Evolutionary conservation across 2,113 vertebrate species (phyloP).

Genomic region (Tenebrosternarchus preto): DNA sequence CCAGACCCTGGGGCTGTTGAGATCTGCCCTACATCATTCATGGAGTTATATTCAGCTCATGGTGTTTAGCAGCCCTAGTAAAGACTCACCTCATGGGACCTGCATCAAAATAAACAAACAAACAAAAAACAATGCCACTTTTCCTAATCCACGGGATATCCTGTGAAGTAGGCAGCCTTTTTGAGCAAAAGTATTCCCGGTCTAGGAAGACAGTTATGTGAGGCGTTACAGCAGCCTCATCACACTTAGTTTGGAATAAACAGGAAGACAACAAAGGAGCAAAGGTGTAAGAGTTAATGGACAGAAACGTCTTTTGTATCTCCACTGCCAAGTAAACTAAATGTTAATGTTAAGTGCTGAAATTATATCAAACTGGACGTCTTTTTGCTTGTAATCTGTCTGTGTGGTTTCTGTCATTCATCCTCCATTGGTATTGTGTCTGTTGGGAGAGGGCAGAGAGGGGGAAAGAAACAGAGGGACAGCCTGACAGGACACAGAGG

Average conservation of each 20-base stretch:
- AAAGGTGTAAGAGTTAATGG: conserved; percentile 17
- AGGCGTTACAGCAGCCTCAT: not conserved
- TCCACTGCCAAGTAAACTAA: conserved; percentile 13
- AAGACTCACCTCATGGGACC: conserved; percentile 2
- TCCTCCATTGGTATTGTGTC: conserved; percentile 27
- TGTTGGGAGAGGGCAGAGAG: not conserved
- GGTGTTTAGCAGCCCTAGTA: conserved; percentile 6
- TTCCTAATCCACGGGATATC: conserved; percentile 1
- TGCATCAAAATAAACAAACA: too few species aligned
- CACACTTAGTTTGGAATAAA: not conserved
- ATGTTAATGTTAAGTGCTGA: not conserved
- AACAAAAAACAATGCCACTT: not conserved
- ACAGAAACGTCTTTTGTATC: conserved; percentile 14
- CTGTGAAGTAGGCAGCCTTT: not conserved
- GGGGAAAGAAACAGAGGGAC: not conserved
- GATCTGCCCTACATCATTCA: conserved; percentile 33
- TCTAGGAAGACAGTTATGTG: not conserved
- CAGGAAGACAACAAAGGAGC: conserved; percentile 6
- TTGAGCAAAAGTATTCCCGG: not conserved
- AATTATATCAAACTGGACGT: conserved; percentile 34
- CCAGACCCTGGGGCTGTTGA: conserved; percentile 13
- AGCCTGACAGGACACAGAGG: conserved; percentile 38
- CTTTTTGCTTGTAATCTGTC: conserved; percentile 28
- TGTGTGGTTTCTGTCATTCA: conserved; percentile 34
- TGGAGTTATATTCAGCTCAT: conserved; percentile 19